Base-by-base conservation (phyloP, 1,140 invertebrate species). In the Aphelinus atriplicis region DNA sequence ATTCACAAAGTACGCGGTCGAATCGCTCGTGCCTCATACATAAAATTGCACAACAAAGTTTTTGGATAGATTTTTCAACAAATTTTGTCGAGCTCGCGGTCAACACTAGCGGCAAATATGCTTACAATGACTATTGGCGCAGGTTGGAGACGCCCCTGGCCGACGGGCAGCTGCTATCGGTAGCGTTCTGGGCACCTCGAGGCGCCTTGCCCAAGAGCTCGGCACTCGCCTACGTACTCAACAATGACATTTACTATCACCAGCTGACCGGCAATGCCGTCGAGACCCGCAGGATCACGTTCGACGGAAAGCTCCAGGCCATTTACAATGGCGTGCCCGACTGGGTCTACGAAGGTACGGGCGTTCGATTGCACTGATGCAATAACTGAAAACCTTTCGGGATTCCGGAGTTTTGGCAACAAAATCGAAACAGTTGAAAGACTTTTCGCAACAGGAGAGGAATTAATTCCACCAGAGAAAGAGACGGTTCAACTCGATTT, bases 171-270 rank as follows among this genome's bases (percentile, higher is more conserved):
- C 82, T 82, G 47, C 82, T 91, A 5, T 89, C 91, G 71, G 84
- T 91, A 78, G 91, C 86, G 76, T 85, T 74, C 79, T 94, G 90
- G 92, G 90, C 87, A 76, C 90, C 90, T 0, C 86, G 86, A 10
- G 90, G 89, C 1, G 92, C 82, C 26, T 26, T 26, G 26, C 26
- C 26, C 26, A 26, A 26, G 26, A 26, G 26, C 26, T 26, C 26
- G 26, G 90, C 89, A 1, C 81, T 95, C 48, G 91, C 93, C 26
- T 94, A 94, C 77, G 94, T 96, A 0, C 87, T 91, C 61, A 84
- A 93, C 66, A 95, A 96, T 79, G 93, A 97, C 82, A 89, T 98
- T 62, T 97, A 94, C 83, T 96, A 95, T 68, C 86, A 91, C 68
- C 86, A 85, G 67, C 84, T 88, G 51, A 83, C 80, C 42, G 83